Percentiles rank a stretch among this genome's conserved stretches.
Evolutionary conservation across 2,888 invertebrate genomes (phyloP).

Genomic region (Hesperia comma): DNA sequence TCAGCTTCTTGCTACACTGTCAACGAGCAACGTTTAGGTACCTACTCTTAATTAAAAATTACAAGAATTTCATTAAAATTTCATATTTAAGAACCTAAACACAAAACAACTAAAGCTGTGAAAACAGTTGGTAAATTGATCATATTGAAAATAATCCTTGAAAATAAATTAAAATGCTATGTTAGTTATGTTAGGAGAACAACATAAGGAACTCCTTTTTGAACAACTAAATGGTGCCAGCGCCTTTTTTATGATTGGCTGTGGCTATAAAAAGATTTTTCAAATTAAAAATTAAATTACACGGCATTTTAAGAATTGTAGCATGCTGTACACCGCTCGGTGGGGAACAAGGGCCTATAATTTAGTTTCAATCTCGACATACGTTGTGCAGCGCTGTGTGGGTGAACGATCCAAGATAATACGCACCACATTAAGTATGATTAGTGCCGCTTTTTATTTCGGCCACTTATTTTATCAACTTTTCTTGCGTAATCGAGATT

Average conservation of each 20-base stretch:
- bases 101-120: no score
- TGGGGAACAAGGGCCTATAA: conserved; percentile 9
- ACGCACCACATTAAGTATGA: conserved; percentile 45
- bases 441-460: conserved; percentile 48
- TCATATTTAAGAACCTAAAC: no score
- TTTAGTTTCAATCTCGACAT: conserved; percentile 57
- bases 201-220: no score
- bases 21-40: neutral
- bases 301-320: neutral
- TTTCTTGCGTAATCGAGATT: conserved; percentile 24
- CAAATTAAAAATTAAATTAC: neutral
- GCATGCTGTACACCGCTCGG: neutral
- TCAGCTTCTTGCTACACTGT: conserved; percentile 53
- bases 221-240: no score
- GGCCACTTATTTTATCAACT: conserved; percentile 11
- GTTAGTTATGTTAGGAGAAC: no score
- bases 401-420: conserved; percentile 61
- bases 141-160: no score
- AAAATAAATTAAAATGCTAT: no score
- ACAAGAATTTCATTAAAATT: no score
- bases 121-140: no score
- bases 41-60: no score
- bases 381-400: conserved; percentile 52
- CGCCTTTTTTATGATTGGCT: no score
- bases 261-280: no score